Evolutionary conservation across 2,888 invertebrate genomes (phyloP), one percentile per base, ranked within the genome.

Genomic region (Eupithecia tripunctaria): DNA sequence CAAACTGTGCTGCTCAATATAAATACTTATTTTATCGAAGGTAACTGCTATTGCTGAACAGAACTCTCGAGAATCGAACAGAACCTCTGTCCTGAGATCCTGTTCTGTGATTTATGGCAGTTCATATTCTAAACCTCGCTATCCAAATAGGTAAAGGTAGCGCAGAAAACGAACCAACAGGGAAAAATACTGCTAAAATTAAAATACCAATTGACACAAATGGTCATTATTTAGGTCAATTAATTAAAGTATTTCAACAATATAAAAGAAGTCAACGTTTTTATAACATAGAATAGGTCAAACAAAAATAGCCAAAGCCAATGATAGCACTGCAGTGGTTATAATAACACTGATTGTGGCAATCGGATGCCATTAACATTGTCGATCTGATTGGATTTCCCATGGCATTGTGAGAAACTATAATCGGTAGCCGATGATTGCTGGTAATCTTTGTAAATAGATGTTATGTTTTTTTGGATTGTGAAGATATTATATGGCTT

Each of bases 371-470:
- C 89, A 90, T 91, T 90, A 91, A 90, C 87, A 91, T 91, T 86
- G 85, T 85, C 84, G 73, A 84, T 83, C 84, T 89, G 90, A 91
- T 91, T 91, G 91, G 88, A 86, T 88, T 91, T 91, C 91, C 87
- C 90, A 91, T 86, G 90, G 83, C 80, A 80, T 83, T 88, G 87
- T 88, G 89, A 88, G 89, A 88, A 88, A 81, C 82, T 86, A 86
- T 56, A 56, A 88, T 88, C 85, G 83, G 86, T 84, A 85, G 87
- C 84, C 70, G 59, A 80, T 69, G 25, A 63, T 68, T 32, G 32
- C 60, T 21, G 68, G 14, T 70, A 63, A 67, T 63, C 32, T 27
- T 29, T 70, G 21, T 59, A 67, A 56, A 25, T 25, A 15, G 56
- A 14, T 47, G 41, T 25, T 43, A 27, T 73, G 36, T 64, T 71